Conservation (phyloP, 2,888 invertebrate species). For the Dermolepida albohirtum region DNA sequence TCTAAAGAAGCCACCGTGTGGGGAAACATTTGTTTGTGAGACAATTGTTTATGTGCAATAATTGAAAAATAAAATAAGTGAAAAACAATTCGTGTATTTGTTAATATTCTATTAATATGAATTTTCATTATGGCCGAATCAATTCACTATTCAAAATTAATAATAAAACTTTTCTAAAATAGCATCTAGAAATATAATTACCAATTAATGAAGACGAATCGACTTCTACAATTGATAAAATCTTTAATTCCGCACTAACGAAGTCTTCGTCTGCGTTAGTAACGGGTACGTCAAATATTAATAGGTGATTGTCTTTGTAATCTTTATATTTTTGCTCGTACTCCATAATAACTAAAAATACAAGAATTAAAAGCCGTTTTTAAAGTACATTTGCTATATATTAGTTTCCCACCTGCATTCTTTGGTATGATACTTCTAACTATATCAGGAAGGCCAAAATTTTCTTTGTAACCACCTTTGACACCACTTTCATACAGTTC, state of each 20-base stretch:
- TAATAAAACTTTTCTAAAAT: too few relatives aligned
- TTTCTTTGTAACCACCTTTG: slow-evolving; percentile 52
- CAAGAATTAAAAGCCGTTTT: neutral
- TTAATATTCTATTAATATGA: too few relatives aligned
- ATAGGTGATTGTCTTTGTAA: slow-evolving; percentile 57
- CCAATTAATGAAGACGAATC: slow-evolving; percentile 46
- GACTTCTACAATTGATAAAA: slow-evolving; percentile 59
- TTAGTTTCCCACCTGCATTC: slow-evolving; percentile 56
- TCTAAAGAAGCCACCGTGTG: too few relatives aligned
- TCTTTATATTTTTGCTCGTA: slow-evolving; percentile 36
- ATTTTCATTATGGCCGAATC: too few relatives aligned
- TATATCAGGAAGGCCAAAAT: slow-evolving; percentile 57
- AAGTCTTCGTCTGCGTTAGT: slow-evolving; percentile 59
- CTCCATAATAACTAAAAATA: slow-evolving; percentile 31
- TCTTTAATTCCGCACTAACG: slow-evolving; percentile 60
- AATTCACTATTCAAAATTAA: too few relatives aligned
- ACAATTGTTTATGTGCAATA: too few relatives aligned
- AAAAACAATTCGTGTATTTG: too few relatives aligned
- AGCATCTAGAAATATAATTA: neutral
- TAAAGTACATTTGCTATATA: neutral
- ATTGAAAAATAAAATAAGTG: too few relatives aligned
- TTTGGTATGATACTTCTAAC: slow-evolving; percentile 62
- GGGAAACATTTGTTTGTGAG: too few relatives aligned
- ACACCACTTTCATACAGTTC: slow-evolving; percentile 59
- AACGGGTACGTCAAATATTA: slow-evolving; percentile 60